phyloP scores from a whole-genome alignment of 1,140 invertebrate genomes.

The Diplogasteroides magnus region DNA sequence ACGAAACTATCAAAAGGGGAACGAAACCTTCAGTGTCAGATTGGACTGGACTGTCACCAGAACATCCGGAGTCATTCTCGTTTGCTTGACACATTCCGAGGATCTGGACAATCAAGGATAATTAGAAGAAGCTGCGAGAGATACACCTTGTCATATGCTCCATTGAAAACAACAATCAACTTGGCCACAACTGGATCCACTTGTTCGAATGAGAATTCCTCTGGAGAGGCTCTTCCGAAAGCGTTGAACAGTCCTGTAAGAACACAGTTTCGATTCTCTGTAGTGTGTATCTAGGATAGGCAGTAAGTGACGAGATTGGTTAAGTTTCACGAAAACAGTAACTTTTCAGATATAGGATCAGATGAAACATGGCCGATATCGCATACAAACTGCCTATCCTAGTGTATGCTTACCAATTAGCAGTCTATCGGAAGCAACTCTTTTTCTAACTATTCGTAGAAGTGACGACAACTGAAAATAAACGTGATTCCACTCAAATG shows the following conservation, averaged over 20 bases:
- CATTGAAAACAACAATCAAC: slow-evolving; percentile 38
- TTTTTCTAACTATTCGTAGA: slow-evolving; percentile 35
- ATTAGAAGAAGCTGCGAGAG: neutral
- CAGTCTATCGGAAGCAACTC: slow-evolving; percentile 33
- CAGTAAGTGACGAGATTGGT: too few relatives aligned
- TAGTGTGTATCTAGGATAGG: too few relatives aligned
- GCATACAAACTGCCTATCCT: too few relatives aligned
- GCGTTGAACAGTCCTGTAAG: slow-evolving; percentile 40
- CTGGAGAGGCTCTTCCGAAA: slow-evolving; percentile 31
- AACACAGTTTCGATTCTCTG: too few relatives aligned
- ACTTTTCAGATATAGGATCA: too few relatives aligned
- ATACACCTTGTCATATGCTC: slow-evolving; percentile 36
- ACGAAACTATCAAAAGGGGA: neutral
- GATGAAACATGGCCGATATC: too few relatives aligned
- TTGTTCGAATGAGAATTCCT: slow-evolving; percentile 36
- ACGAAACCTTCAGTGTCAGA: neutral
- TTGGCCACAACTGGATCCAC: slow-evolving; percentile 38
- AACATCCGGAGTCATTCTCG: slow-evolving; percentile 19
- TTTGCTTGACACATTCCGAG: slow-evolving; percentile 19
- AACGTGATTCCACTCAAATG: neutral
- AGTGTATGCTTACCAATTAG: too few relatives aligned
- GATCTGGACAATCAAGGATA: slow-evolving; percentile 9
- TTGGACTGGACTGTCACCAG: slow-evolving; percentile 15
- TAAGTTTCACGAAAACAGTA: too few relatives aligned
- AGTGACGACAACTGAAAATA: slow-evolving; percentile 32